phyloP scores from a whole-genome alignment of 1,140 invertebrate species.

The Zaprionus gabonicus region DNA sequence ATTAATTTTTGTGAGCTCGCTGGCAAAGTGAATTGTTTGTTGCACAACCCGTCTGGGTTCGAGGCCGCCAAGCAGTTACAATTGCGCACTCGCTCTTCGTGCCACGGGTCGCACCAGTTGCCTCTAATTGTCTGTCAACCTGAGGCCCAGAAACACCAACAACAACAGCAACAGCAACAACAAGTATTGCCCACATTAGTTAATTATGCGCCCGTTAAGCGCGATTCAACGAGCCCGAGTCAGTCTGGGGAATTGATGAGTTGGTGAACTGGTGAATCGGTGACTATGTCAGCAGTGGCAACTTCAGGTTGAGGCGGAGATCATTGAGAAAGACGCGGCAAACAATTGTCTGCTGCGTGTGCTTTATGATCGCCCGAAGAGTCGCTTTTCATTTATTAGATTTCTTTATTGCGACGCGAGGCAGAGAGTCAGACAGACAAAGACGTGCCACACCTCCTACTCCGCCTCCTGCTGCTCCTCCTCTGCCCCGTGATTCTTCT shows the following conservation, averaged over 20 bases:
- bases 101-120: slow-evolving; percentile 58
- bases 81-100: slow-evolving; percentile 62
- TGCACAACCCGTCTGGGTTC: slow-evolving; percentile 39
- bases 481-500: too few relatives aligned
- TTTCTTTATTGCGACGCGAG: slow-evolving; percentile 47
- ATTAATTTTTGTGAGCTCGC: slow-evolving; percentile 29
- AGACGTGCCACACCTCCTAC: slow-evolving; percentile 23
- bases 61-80: slow-evolving; percentile 42
- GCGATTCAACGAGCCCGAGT: slow-evolving; percentile 29
- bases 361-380: slow-evolving; percentile 24
- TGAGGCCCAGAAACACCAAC: slow-evolving; percentile 5
- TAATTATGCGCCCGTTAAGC: slow-evolving; percentile 73
- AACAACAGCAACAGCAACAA: neutral
- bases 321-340: slow-evolving; percentile 47
- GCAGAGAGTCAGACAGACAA: slow-evolving; percentile 1
- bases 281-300: slow-evolving; percentile 45
- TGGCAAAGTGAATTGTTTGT: slow-evolving; percentile 31
- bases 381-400: slow-evolving; percentile 52
- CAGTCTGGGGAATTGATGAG: neutral
- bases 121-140: slow-evolving; percentile 51
- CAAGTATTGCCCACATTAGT: slow-evolving; percentile 65
- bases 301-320: slow-evolving; percentile 47
- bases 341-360: slow-evolving; percentile 36
- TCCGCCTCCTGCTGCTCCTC: neutral
- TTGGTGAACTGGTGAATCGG: slow-evolving; percentile 36